Percentiles rank a stretch among this genome's conserved stretches.
phyloP scores from a whole-genome alignment of 2,113 vertebrate species.

The Amia ocellicauda region DNA sequence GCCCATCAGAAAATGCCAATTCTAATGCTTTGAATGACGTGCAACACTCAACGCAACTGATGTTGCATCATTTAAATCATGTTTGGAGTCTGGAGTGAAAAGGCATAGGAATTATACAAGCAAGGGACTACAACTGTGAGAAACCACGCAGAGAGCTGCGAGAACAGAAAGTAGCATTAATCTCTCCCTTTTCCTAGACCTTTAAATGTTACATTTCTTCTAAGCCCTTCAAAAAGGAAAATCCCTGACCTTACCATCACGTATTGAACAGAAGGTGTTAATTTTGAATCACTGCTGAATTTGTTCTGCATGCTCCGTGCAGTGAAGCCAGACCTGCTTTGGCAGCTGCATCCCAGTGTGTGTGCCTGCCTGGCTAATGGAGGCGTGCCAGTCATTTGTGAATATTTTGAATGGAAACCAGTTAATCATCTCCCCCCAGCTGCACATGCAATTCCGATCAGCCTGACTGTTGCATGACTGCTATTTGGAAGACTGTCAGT shows the following conservation, averaged over 20 bases:
- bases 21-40: constrained; percentile 24
- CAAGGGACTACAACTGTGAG: too few species aligned
- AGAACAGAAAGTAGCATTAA: neutral
- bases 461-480: constrained; percentile 1
- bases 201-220: neutral
- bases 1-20: constrained; percentile 10
- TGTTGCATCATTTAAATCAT: constrained; percentile 32
- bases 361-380: constrained; percentile 10
- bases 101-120: too few species aligned
- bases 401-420: constrained; percentile 14
- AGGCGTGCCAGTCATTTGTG: constrained; percentile 10
- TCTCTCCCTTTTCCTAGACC: neutral
- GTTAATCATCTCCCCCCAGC: constrained; percentile 9
- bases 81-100: constrained; percentile 9
- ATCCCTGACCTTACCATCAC: constrained; percentile 4
- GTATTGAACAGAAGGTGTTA: constrained; percentile 4
- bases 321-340: constrained; percentile 5
- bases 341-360: constrained; percentile 10
- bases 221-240: neutral
- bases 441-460: constrained; percentile 9
- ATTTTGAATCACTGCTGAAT: constrained; percentile 13
- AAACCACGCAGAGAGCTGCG: too few species aligned
- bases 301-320: neutral
- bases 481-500: neutral
- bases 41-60: constrained; percentile 37